phyloP scores from a whole-genome alignment of 2,797 vertebrate genomes.

The Brachyalestes nurse region DNA sequence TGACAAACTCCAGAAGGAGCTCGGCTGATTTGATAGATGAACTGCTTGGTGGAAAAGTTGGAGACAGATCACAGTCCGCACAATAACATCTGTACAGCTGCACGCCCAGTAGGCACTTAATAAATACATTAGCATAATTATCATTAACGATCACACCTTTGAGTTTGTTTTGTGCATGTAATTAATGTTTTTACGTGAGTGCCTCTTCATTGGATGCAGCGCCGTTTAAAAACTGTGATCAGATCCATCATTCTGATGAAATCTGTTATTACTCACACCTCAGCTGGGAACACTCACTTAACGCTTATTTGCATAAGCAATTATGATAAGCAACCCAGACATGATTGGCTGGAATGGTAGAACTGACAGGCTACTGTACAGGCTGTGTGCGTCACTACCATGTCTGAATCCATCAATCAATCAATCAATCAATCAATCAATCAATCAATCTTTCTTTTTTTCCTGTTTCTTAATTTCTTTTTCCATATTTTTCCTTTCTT shows the following conservation, averaged over 20 bases:
- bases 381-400: not conserved
- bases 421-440: no score
- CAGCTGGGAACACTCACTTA: no score
- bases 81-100: conserved; percentile 5
- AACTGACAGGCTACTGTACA: not conserved
- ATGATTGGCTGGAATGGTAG: not conserved
- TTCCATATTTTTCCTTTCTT: no score
- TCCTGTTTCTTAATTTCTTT: no score
- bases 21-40: conserved; percentile 24
- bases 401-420: no score
- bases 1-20: conserved; percentile 1
- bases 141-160: conserved; percentile 54
- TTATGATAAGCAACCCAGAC: not conserved
- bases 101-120: conserved; percentile 34
- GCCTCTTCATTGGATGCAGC: conserved; percentile 69
- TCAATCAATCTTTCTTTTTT: conserved; percentile 28
- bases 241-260: conserved; percentile 65
- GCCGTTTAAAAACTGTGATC: conserved; percentile 58
- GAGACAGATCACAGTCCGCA: conserved; percentile 13
- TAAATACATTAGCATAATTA: conserved; percentile 56
- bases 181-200: conserved; percentile 64
- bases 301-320: conserved; percentile 5
- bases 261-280: conserved; percentile 3
- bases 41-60: not conserved
- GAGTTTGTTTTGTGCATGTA: conserved; percentile 60